Evolutionary conservation across 2,888 invertebrate species (phyloP).

Genomic region (Megaustenia siamemsis): DNA sequence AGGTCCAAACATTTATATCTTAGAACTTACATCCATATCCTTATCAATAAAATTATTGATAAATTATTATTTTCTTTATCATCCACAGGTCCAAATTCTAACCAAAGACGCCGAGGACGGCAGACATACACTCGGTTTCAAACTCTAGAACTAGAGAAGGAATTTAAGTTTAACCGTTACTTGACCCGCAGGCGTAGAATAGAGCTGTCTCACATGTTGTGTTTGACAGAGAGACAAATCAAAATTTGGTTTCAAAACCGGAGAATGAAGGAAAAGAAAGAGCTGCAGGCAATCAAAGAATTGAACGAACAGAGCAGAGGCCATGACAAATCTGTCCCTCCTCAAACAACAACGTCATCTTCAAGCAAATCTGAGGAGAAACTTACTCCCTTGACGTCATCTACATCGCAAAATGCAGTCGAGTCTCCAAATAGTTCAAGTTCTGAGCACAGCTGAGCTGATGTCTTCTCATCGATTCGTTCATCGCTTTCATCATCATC

Average conservation of each 20-base stretch:
- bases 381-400: not conserved
- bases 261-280: constrained; percentile 99
- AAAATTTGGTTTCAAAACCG: constrained; percentile 87
- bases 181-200: constrained; percentile 97
- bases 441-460: constrained; percentile 52
- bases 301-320: constrained; percentile 89
- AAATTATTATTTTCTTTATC: not conserved
- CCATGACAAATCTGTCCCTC: constrained; percentile 49
- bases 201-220: constrained; percentile 97
- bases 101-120: constrained; percentile 96
- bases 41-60: too few relatives aligned
- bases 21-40: too few relatives aligned
- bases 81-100: constrained; percentile 92
- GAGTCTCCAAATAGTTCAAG: constrained; percentile 49
- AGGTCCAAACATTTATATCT: too few relatives aligned
- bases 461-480: not conserved
- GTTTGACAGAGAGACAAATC: constrained; percentile 93
- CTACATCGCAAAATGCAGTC: constrained; percentile 6
- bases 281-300: constrained; percentile 98
- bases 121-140: constrained; percentile 98
- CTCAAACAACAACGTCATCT: not conserved
- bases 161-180: constrained; percentile 99
- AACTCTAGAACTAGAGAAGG: constrained; percentile 97
- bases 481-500: not conserved
- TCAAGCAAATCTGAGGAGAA: constrained; percentile 19